phyloP scores from a whole-genome alignment of 2,888 invertebrate species.

The Netelia virgata region DNA sequence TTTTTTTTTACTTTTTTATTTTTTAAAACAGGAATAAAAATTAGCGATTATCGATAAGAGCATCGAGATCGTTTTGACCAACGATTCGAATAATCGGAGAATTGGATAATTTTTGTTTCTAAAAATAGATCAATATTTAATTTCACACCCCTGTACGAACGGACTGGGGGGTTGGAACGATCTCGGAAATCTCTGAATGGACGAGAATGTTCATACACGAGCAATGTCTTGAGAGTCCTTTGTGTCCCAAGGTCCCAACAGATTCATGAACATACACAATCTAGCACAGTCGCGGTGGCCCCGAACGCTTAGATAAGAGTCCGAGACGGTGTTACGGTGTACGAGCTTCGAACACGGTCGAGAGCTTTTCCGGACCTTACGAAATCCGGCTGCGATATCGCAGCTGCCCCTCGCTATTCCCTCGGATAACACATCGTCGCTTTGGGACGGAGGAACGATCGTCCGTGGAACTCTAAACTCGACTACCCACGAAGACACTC shows the following conservation, averaged over 20 bases:
- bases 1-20: too few relatives aligned
- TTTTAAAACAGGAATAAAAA: too few relatives aligned
- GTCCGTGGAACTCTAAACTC: background rate
- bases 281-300: background rate
- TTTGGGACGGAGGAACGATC: background rate
- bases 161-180: background rate
- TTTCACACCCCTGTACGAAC: background rate
- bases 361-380: background rate
- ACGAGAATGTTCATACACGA: background rate
- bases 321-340: background rate
- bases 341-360: background rate
- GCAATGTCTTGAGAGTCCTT: background rate
- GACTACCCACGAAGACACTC: background rate
- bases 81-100: background rate
- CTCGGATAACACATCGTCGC: background rate
- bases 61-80: background rate
- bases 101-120: too few relatives aligned
- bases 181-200: background rate
- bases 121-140: constrained; percentile 30
- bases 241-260: background rate
- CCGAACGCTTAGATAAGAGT: background rate
- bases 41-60: background rate
- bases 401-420: background rate
- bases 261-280: background rate
- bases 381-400: background rate